Evolutionary conservation across 2,113 vertebrate species (phyloP), one percentile per base, ranked within the genome.

Genomic region (Malurus melanocephalus): DNA sequence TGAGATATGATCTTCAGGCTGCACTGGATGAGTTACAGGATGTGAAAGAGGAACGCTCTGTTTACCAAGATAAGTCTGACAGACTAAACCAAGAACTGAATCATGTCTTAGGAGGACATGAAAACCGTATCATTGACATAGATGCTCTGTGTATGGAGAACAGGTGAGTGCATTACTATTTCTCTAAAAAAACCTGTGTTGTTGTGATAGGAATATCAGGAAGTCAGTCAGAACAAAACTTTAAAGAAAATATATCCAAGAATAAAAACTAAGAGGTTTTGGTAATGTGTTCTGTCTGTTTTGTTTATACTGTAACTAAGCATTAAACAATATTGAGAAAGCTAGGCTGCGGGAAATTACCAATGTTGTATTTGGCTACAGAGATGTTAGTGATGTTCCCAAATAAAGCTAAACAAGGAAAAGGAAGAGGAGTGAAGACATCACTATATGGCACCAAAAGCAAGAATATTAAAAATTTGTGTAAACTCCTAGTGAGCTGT

Each of bases 61-160:
- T 98, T 79, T 99, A 99, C 90, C 98, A 99, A 95, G 98, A 99
- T 95, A 99, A 99, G 67, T 97, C 98, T 65, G 98, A 98, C 81
- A 98, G 99, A 49, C 98, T 99, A 62, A 99, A 99, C 87, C 96
- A 98, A 79, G 99, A 99, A 88, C 98, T 99, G 59, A 99, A 99
- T 96, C 98, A 99, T 65, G 97, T 99, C 46, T 94, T 99, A 45
- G 98, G 99, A 8, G 98, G 98, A 9, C 97, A 98, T 8, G 98
- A 98, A 61, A 98, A 98, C 38, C 98, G 98, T 8, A 98, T 99
- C 75, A 97, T 99, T 0, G 99, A 99, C 5, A 93, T 99, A 40
- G 99, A 99, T 6, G 98, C 98, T 4, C 97, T 99, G 5, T 99
- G 99, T 89, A 99, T 99, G 99, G 99, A 99, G 94, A 99, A 99